Conservation (phyloP, 2,888 invertebrate genomes). For the Oligia fasciuncula region DNA sequence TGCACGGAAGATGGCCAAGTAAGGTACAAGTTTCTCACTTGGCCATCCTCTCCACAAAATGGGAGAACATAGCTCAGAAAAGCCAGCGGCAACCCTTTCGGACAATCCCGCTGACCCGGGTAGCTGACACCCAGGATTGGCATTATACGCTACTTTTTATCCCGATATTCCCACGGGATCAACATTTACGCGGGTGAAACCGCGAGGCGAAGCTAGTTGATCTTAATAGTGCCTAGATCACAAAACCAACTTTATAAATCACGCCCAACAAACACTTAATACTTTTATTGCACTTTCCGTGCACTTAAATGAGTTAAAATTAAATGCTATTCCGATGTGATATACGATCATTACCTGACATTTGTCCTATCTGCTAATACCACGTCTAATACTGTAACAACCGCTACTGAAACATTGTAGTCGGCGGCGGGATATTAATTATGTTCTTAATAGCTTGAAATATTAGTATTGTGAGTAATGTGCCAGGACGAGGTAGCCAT, state of each 20-base stretch:
- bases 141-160: too few relatives aligned
- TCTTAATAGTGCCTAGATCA: neutral
- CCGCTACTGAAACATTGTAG: conserved; percentile 56
- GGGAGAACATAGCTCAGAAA: too few relatives aligned
- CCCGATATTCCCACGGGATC: too few relatives aligned
- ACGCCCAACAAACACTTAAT: conserved; percentile 32
- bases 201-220: too few relatives aligned
- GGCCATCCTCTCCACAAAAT: too few relatives aligned
- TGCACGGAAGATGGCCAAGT: too few relatives aligned
- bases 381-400: conserved; percentile 12
- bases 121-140: too few relatives aligned
- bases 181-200: too few relatives aligned
- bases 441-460: conserved; percentile 55
- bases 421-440: conserved; percentile 43
- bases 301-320: conserved; percentile 21
- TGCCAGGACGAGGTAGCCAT: conserved; percentile 28
- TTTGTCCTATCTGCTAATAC: conserved; percentile 40
- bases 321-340: conserved; percentile 43
- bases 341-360: conserved; percentile 58
- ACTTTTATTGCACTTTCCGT: conserved; percentile 44
- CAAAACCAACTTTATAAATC: conserved; percentile 21
- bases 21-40: too few relatives aligned
- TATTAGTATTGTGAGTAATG: conserved; percentile 53
- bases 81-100: too few relatives aligned
- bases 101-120: too few relatives aligned